phyloP scores from a whole-genome alignment of 2,797 vertebrate species.

The Sebastes melanostomus region DNA sequence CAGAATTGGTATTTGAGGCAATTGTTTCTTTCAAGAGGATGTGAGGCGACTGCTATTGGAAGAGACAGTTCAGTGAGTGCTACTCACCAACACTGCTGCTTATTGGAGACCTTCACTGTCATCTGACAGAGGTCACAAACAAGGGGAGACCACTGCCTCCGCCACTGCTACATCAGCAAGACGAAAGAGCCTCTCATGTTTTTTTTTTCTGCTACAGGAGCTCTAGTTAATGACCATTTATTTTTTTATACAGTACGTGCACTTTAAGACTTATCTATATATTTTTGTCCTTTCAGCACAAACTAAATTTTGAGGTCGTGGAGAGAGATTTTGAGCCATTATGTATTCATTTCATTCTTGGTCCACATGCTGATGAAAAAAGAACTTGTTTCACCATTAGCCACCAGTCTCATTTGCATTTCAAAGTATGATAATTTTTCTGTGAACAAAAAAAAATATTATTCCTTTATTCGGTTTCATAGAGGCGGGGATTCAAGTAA shows the following conservation, averaged over 20 bases:
- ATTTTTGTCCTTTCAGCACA: neutral
- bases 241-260: slow-evolving; percentile 28
- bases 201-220: neutral
- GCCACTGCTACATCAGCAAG: slow-evolving; percentile 51
- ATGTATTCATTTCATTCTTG: slow-evolving; percentile 35
- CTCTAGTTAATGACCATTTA: slow-evolving; percentile 6
- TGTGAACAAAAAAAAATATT: neutral
- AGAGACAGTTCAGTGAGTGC: slow-evolving; percentile 69
- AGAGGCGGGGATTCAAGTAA: slow-evolving; percentile 7
- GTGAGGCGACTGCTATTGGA: slow-evolving; percentile 59
- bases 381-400: slow-evolving; percentile 41
- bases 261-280: slow-evolving; percentile 35
- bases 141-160: slow-evolving; percentile 38
- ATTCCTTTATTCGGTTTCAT: slow-evolving; percentile 28
- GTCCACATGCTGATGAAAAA: slow-evolving; percentile 2
- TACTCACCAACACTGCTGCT: slow-evolving; percentile 64
- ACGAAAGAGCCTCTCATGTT: slow-evolving; percentile 9
- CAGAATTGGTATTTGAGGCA: slow-evolving; percentile 62
- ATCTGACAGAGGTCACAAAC: slow-evolving; percentile 73
- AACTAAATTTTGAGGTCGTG: neutral
- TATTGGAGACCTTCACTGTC: slow-evolving; percentile 71
- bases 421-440: slow-evolving; percentile 44
- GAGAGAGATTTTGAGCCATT: slow-evolving; percentile 1
- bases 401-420: slow-evolving; percentile 57
- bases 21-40: slow-evolving; percentile 68